phyloP scores from a whole-genome alignment of 2,113 vertebrate genomes.

The Gnathonemus longibarbis region DNA sequence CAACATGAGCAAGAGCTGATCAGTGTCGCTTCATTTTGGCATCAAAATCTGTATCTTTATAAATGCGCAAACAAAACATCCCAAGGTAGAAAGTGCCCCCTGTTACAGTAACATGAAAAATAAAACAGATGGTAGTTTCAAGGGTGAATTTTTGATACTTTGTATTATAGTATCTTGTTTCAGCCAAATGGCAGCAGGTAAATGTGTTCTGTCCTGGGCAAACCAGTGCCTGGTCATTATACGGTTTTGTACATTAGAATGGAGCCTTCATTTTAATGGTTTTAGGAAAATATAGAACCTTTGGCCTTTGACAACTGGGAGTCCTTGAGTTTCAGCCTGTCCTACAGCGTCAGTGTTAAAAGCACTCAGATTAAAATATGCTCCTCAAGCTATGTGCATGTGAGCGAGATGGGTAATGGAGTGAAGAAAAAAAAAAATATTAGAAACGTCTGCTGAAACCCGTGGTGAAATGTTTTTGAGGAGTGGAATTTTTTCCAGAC shows the following conservation, averaged over 20 bases:
- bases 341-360: neutral
- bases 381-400: neutral
- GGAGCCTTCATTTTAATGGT: neutral
- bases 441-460: neutral
- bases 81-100: neutral
- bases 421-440: neutral
- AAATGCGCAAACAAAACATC: neutral
- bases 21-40: neutral
- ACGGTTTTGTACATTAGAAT: neutral
- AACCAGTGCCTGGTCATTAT: neutral
- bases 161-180: neutral
- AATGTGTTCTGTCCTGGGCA: neutral
- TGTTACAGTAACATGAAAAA: neutral
- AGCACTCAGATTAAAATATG: neutral
- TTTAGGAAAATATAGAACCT: neutral
- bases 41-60: neutral
- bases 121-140: neutral
- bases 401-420: neutral
- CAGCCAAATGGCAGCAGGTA: neutral
- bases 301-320: neutral
- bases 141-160: neutral
- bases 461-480: neutral
- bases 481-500: neutral
- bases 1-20: neutral
- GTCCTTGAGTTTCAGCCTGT: neutral